A percentile compares a stretch with the other conserved stretches of the same genome.
Conservation (phyloP, 2,888 invertebrate species). For the Sesamia inferens region DNA sequence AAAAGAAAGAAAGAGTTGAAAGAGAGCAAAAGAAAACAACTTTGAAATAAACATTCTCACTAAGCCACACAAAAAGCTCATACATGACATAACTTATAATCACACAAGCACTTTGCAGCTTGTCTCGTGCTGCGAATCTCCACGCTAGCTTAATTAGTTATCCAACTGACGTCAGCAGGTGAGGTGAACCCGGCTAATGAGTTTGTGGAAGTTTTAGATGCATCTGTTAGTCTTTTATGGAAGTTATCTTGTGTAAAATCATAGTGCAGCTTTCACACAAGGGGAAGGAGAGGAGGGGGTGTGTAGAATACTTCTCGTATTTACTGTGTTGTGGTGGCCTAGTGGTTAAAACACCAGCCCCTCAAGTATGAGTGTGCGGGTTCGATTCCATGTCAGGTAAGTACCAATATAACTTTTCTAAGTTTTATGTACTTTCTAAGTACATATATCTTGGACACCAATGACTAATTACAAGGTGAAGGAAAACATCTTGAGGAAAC, state of each 20-base stretch:
- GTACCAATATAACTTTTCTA: no score
- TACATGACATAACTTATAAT: not conserved
- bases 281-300: not conserved
- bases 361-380: no score
- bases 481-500: no score
- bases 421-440: no score
- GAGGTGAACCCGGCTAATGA: conserved; percentile 34
- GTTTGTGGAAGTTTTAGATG: conserved; percentile 26
- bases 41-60: not conserved
- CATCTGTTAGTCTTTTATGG: conserved; percentile 15
- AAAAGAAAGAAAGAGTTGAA: no score
- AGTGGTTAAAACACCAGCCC: no score
- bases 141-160: conserved; percentile 40
- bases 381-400: no score
- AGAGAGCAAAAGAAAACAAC: no score
- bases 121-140: conserved; percentile 8
- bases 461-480: no score
- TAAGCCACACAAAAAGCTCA: not conserved
- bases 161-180: conserved; percentile 20
- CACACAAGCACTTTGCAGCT: conserved; percentile 13
- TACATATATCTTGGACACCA: no score
- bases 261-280: not conserved
- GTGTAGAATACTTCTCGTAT: no score
- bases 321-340: no score
- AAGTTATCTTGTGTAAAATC: conserved; percentile 1